These are phyloP conservation scores for Syrmaticus mikado DNA, from an alignment of 2,113 vertebrate genomes.

Conservation along the genomic window DNA sequence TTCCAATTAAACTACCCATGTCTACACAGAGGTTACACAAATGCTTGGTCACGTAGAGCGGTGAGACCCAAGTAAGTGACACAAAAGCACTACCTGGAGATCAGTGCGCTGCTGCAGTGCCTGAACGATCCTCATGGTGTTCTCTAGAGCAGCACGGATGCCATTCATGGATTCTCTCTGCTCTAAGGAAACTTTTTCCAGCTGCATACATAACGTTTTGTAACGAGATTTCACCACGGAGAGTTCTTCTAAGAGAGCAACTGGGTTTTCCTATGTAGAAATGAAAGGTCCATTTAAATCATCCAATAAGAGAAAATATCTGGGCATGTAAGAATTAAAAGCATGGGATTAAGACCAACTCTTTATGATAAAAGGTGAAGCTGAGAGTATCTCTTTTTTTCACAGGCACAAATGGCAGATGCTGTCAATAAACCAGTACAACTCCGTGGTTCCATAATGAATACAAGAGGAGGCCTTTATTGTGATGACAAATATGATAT, in stretches of 20 bases:
- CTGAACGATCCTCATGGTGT: slow-evolving; percentile 75
- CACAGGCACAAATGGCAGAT: neutral
- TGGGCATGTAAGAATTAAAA: neutral
- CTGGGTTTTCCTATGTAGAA: slow-evolving; percentile 82
- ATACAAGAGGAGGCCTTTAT: neutral
- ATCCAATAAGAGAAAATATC: neutral
- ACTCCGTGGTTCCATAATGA: neutral
- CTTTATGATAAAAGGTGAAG: neutral
- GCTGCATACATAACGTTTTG: slow-evolving; percentile 74
- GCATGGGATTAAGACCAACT: neutral
- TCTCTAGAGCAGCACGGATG: slow-evolving; percentile 79
- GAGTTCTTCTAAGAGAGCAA: slow-evolving; percentile 84
- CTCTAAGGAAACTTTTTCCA: slow-evolving; percentile 78
- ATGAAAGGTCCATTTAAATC: neutral
- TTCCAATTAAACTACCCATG: neutral
- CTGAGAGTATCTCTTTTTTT: neutral
- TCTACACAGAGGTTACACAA: neutral
- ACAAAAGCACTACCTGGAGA: slow-evolving; percentile 78
- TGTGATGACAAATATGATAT: neutral
- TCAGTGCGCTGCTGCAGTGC: slow-evolving; percentile 76
- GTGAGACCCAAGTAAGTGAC: neutral
- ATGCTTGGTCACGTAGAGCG: fast-evolving
- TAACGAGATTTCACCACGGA: slow-evolving; percentile 84
- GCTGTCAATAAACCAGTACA: neutral
- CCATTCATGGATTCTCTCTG: slow-evolving; percentile 83